phyloP scores from a whole-genome alignment of 2,797 vertebrate genomes.

The Lophius americanus region DNA sequence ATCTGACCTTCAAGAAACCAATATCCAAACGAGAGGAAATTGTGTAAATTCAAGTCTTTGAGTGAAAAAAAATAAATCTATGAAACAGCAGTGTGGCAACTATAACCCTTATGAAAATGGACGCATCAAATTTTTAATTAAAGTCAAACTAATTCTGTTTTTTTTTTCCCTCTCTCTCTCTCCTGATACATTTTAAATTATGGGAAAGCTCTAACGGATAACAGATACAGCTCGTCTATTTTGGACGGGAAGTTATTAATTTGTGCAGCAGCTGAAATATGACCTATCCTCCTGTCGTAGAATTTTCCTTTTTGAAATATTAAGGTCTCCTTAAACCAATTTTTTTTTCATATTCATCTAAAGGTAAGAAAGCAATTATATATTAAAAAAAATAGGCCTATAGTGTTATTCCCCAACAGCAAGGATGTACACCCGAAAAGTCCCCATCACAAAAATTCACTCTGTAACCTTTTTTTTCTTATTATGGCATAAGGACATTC shows the following conservation, averaged over 20 bases:
- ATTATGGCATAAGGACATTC: too few relatives aligned
- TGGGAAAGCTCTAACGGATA: background rate
- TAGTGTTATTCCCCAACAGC: too few relatives aligned
- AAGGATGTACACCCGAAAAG: too few relatives aligned
- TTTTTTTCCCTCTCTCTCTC: background rate
- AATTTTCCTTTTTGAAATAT: background rate
- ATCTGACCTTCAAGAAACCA: slow-evolving; percentile 1
- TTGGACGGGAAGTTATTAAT: background rate
- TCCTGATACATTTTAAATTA: background rate
- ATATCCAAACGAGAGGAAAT: background rate
- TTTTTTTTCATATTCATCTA: too few relatives aligned
- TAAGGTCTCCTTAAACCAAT: background rate
- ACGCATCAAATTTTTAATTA: background rate
- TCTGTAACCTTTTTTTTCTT: too few relatives aligned
- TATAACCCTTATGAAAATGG: background rate
- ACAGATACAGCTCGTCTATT: slow-evolving; percentile 5
- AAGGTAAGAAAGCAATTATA: too few relatives aligned
- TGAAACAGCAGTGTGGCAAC: background rate
- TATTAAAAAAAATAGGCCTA: too few relatives aligned
- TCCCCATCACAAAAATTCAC: too few relatives aligned
- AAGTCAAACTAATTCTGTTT: too few relatives aligned
- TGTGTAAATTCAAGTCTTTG: background rate
- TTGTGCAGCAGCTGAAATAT: slow-evolving; percentile 6
- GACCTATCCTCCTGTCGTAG: background rate
- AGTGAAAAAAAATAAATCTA: too few relatives aligned